Percentiles rank a stretch among this genome's conserved stretches.
These are phyloP conservation scores for Semicossyphus pulcher DNA, from an alignment of 2,113 vertebrate species.

Conservation along the genomic window DNA sequence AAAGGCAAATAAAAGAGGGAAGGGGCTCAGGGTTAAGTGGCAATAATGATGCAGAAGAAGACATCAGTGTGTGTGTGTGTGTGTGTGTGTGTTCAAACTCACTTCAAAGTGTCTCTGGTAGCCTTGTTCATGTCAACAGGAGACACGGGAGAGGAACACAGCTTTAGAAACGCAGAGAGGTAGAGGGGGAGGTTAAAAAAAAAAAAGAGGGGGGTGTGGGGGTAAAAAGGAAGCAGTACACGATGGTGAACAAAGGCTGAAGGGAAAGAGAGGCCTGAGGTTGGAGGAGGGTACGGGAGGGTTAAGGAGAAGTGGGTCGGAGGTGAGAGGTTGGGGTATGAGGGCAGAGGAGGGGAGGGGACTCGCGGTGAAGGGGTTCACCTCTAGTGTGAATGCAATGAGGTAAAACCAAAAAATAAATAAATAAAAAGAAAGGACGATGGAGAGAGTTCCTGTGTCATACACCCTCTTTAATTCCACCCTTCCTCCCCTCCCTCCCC, in stretches of 20 bases:
- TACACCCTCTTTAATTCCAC: slow-evolving; percentile 71
- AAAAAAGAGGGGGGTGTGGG: slow-evolving; percentile 20
- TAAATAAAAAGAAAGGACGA: slow-evolving; percentile 64
- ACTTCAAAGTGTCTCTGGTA: slow-evolving; percentile 72
- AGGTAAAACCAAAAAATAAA: slow-evolving; percentile 73
- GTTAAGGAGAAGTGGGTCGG: slow-evolving; percentile 71
- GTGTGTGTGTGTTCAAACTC: slow-evolving; percentile 53
- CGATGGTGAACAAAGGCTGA: slow-evolving; percentile 72
- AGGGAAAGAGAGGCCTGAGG: slow-evolving; percentile 55
- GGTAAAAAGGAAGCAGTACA: slow-evolving; percentile 76
- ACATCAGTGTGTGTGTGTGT: slow-evolving; percentile 51
- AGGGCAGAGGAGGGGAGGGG: slow-evolving; percentile 34
- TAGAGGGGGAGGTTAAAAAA: slow-evolving; percentile 39
- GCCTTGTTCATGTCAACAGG: slow-evolving; percentile 76
- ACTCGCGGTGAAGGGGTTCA: slow-evolving; percentile 63
- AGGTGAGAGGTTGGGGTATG: slow-evolving; percentile 69
- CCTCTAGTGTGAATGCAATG: slow-evolving; percentile 77
- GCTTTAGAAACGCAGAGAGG: slow-evolving; percentile 49
- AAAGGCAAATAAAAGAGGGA: slow-evolving; percentile 72
- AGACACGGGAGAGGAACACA: slow-evolving; percentile 57
- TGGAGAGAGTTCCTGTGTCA: slow-evolving; percentile 82
- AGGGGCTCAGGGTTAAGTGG: slow-evolving; percentile 75
- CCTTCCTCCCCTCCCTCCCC: slow-evolving; percentile 54
- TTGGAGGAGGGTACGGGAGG: slow-evolving; percentile 61
- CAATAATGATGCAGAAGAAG: slow-evolving; percentile 76